phyloP scores from a whole-genome alignment of 2,113 vertebrate species.

The Chrysochloris asiatica region DNA sequence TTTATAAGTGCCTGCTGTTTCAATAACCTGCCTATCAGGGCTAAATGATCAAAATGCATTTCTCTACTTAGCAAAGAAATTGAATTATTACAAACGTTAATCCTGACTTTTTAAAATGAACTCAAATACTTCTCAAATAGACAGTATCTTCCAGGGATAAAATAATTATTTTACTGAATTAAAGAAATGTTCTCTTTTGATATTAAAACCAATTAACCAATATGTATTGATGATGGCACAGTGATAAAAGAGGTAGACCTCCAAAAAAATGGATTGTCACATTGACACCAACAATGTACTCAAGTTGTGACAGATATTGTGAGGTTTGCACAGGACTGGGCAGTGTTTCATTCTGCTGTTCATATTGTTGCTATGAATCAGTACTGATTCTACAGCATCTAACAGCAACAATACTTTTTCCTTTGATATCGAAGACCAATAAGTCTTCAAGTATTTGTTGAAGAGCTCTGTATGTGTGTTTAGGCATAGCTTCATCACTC shows the following conservation, averaged over 20 bases:
- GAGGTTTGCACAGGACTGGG: too few relatives aligned
- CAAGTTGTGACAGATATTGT: too few relatives aligned
- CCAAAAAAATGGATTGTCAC: too few relatives aligned
- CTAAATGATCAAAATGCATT: conserved; percentile 35
- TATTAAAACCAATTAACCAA: conserved; percentile 29
- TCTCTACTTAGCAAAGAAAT: not conserved
- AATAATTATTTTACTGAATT: conserved; percentile 30
- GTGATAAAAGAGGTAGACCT: too few relatives aligned
- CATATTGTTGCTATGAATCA: too few relatives aligned
- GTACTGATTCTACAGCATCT: too few relatives aligned
- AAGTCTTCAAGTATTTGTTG: not conserved
- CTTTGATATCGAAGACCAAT: not conserved
- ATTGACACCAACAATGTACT: too few relatives aligned
- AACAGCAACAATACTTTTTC: too few relatives aligned
- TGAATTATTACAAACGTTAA: conserved; percentile 11
- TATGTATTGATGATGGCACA: not conserved
- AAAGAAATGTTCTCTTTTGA: conserved; percentile 30
- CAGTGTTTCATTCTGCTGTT: too few relatives aligned
- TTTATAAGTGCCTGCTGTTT: conserved; percentile 7
- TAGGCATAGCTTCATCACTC: not conserved
- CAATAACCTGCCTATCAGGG: not conserved
- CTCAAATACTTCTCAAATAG: not conserved
- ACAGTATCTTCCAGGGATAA: not conserved
- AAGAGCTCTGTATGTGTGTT: not conserved
- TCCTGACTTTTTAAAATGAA: conserved; percentile 33